phyloP scores from a whole-genome alignment of 2,888 invertebrate species.

The Philereme vetulata region DNA sequence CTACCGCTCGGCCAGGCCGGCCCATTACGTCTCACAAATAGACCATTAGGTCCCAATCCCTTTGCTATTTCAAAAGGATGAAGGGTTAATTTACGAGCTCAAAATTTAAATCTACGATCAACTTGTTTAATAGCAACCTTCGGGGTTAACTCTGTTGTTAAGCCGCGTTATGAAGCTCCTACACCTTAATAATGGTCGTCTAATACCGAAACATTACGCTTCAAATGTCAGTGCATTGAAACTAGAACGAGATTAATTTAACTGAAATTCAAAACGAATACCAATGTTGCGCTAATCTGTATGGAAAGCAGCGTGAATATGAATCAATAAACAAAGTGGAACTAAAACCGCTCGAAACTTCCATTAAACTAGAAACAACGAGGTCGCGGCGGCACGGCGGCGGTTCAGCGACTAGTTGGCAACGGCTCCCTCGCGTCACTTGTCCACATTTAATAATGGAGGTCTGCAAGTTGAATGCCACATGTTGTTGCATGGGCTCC shows the following conservation, averaged over 20 bases:
- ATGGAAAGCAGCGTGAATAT: constrained; percentile 45
- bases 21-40: constrained; percentile 82
- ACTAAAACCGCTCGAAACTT: constrained; percentile 54
- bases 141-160: constrained; percentile 76
- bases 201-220: constrained; percentile 19
- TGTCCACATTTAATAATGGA: constrained; percentile 80
- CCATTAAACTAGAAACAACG: constrained; percentile 66
- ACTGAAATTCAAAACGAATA: constrained; percentile 7
- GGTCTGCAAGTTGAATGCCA: constrained; percentile 78
- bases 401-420: constrained; percentile 43
- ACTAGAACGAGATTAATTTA: constrained; percentile 24
- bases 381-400: constrained; percentile 42
- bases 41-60: constrained; percentile 82
- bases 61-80: constrained; percentile 83
- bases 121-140: constrained; percentile 77
- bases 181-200: constrained; percentile 19
- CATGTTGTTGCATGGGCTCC: constrained; percentile 78
- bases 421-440: constrained; percentile 66
- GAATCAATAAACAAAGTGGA: constrained; percentile 56
- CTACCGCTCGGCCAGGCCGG: constrained; percentile 74
- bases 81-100: constrained; percentile 83
- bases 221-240: constrained; percentile 43
- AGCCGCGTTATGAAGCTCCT: constrained; percentile 65
- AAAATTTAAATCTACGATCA: constrained; percentile 82
- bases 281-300: constrained; percentile 30